Evolutionary conservation across 2,113 vertebrate species (phyloP).

Genomic region (Toxotes chatareus): DNA sequence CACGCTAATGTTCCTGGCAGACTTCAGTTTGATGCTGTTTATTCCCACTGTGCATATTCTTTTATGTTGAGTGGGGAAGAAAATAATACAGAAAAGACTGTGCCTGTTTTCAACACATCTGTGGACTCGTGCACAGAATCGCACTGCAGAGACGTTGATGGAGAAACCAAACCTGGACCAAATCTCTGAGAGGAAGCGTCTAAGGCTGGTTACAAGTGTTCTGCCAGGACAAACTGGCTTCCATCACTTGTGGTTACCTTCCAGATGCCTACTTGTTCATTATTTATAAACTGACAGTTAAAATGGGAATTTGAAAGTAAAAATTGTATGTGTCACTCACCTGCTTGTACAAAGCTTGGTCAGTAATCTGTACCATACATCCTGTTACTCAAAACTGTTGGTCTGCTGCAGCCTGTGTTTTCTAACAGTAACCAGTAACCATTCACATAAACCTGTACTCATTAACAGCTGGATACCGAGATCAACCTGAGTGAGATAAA

Average conservation of each 20-base stretch:
- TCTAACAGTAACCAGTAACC: no score
- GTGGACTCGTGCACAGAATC: background rate
- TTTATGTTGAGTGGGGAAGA: background rate
- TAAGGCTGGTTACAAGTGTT: background rate
- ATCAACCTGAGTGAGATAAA: no score
- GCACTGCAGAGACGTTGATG: background rate
- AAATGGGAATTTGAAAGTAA: background rate
- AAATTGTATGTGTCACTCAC: no score
- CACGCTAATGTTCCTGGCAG: constrained; percentile 12
- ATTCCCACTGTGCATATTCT: background rate
- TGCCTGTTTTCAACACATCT: background rate
- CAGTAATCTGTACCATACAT: background rate
- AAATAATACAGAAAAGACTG: background rate
- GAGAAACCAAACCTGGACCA: background rate
- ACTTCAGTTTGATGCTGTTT: background rate
- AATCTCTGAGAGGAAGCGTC: background rate
- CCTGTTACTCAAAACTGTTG: no score
- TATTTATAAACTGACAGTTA: background rate
- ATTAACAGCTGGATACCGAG: no score
- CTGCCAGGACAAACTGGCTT: background rate
- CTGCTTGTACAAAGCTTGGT: background rate
- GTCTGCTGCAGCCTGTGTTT: no score
- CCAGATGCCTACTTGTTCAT: no score
- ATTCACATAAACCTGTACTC: no score
- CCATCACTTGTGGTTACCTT: no score